Percentiles rank a stretch among this genome's conserved stretches.
Conservation (phyloP, 2,888 invertebrate genomes). For the Agriopis leucophaearia region DNA sequence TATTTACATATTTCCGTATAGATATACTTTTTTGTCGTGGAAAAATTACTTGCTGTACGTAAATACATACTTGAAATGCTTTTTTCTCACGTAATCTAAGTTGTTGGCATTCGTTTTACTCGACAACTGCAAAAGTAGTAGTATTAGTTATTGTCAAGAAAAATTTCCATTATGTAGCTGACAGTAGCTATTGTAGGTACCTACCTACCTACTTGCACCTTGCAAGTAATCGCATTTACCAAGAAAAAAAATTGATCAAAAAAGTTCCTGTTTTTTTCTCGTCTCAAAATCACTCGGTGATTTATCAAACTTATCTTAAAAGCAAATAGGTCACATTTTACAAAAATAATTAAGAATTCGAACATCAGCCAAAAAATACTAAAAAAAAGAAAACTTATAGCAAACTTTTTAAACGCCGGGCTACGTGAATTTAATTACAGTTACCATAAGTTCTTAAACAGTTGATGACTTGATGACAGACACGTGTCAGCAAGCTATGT, state of each 20-base stretch:
- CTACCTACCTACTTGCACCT: too few species aligned
- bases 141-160: too few species aligned
- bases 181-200: neutral
- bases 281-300: slow-evolving; percentile 1
- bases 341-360: slow-evolving; percentile 30
- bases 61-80: too few species aligned
- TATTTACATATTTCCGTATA: too few species aligned
- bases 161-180: neutral
- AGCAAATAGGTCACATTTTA: slow-evolving; percentile 28
- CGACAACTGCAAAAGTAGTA: too few species aligned
- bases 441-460: slow-evolving; percentile 35
- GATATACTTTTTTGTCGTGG: too few species aligned
- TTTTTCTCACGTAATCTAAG: too few species aligned
- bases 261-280: slow-evolving; percentile 20
- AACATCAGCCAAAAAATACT: slow-evolving; percentile 5
- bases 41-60: neutral
- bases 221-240: neutral
- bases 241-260: slow-evolving; percentile 23
- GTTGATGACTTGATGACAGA: slow-evolving; percentile 46
- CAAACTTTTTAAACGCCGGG: slow-evolving; percentile 9
- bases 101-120: too few species aligned
- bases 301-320: slow-evolving; percentile 24
- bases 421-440: slow-evolving; percentile 30
- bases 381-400: slow-evolving; percentile 9
- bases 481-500: slow-evolving; percentile 48